phyloP scores from a whole-genome alignment of 2,113 vertebrate genomes.

The Chaetodon trifascialis region DNA sequence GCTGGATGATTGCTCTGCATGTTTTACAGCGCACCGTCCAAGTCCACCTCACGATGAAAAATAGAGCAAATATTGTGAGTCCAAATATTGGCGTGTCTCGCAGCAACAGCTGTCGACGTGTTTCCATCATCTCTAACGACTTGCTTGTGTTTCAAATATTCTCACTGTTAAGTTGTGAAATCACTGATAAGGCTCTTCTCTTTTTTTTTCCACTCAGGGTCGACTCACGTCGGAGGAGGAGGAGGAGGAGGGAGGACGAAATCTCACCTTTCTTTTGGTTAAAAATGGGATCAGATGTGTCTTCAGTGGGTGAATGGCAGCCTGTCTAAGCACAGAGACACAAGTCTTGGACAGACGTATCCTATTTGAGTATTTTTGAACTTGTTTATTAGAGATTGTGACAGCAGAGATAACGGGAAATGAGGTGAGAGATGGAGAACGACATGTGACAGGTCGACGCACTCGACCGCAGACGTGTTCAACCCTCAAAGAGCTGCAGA shows the following conservation, averaged over 20 bases:
- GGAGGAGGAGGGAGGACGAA: neutral
- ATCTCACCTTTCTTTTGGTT: no score
- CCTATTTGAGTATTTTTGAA: no score
- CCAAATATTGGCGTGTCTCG: slow-evolving; percentile 45
- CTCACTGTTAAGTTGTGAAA: slow-evolving; percentile 41
- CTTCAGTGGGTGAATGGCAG: no score
- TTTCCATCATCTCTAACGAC: slow-evolving; percentile 34
- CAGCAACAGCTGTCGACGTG: slow-evolving; percentile 45
- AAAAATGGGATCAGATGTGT: no score
- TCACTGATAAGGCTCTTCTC: slow-evolving; percentile 28
- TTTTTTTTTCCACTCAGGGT: neutral
- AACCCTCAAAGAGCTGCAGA: no score
- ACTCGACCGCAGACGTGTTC: no score
- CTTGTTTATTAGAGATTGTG: no score
- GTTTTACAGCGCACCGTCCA: slow-evolving; percentile 26
- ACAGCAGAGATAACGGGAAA: neutral
- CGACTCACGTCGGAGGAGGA: neutral
- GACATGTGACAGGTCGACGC: no score
- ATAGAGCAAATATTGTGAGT: slow-evolving; percentile 62
- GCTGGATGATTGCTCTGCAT: slow-evolving; percentile 24
- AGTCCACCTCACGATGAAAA: slow-evolving; percentile 49
- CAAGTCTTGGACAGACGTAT: no score
- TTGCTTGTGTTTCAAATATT: slow-evolving; percentile 28
- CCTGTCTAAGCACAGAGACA: no score
- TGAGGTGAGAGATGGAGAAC: neutral